Evolutionary conservation across 1,140 invertebrate genomes (phyloP).

Genomic region (Leguminivora glycinivorella): DNA sequence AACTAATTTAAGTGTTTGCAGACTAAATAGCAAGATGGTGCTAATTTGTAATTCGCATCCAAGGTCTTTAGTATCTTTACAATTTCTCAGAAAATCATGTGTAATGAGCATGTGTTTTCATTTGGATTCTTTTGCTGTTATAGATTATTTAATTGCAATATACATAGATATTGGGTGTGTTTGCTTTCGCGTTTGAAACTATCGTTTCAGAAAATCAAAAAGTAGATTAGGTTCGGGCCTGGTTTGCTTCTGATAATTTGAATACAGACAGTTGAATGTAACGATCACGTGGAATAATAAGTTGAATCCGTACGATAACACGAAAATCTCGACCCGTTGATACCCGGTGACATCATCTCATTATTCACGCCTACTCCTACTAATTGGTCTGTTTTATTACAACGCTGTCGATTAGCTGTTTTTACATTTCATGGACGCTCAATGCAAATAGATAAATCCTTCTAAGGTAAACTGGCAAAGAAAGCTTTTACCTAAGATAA

Average conservation of each 20-base stretch:
- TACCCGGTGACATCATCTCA: conserved; percentile 11
- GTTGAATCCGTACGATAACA: neutral
- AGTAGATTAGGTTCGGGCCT: neutral
- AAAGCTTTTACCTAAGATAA: no score
- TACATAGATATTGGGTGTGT: no score
- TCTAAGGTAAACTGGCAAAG: neutral
- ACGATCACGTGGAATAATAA: neutral
- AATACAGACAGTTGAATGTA: no score
- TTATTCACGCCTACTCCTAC: neutral
- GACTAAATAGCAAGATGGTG: conserved; percentile 6
- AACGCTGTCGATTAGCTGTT: neutral
- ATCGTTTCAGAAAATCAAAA: neutral
- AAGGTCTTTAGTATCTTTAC: neutral
- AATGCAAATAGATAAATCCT: neutral
- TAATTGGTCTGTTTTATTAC: neutral
- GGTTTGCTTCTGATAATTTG: no score
- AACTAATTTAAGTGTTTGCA: conserved; percentile 10
- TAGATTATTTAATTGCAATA: no score
- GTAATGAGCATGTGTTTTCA: neutral
- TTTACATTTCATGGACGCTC: neutral
- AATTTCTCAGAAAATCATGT: neutral
- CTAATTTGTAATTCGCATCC: neutral
- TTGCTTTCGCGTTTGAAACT: no score
- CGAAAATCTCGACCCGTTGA: neutral
- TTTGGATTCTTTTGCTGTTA: no score